Evolutionary conservation across 2,797 vertebrate genomes (phyloP), one percentile per base, ranked within the genome.

Genomic region (Sebastes steindachneri): DNA sequence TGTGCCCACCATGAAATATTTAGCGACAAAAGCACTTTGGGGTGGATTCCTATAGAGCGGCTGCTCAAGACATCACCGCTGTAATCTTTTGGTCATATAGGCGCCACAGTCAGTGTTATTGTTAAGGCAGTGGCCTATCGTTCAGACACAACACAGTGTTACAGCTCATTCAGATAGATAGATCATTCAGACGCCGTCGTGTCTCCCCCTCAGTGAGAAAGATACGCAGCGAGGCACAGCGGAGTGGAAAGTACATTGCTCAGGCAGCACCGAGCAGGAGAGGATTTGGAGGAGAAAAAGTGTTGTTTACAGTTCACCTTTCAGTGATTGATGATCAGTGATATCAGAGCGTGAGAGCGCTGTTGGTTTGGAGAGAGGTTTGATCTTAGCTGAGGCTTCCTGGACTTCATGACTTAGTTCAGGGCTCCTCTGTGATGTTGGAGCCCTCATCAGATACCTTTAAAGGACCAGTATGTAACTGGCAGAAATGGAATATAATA

Each of bases 1-100:
- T 90, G 67, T 54, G 28, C 21, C 79, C 54, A 5, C 37, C 53
- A 90, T 93, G 19, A 90, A 94, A 91, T 89, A 94, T 94, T 94
- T 29, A 93, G 69, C 0, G 6, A 84, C 60, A 73, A 88, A 79
- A 83, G 73, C 57, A 66, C 79, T 86, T 74, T 29, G 33, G 72
- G 58, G 81, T 63, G 73, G 62, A 72, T 83, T 75, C 82, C 53
- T 62, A 41, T 8, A 4, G 7, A 81, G 59, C 0, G 31, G 8
- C 73, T 75, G 9, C 58, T 79, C 5, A 58, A 75, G 74, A 80
- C 41, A 63, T 58, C 35, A 19, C 10, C 7, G 1, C 63, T 33
- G 60, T 45, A 54, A 68, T 75, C 17, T 68, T 55, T 11, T 11
- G 37, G 69, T 66, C 25, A 1, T 65, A 55, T 67, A 65, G 73